These are phyloP conservation scores for Urocolius indicus DNA, from an alignment of 2,113 vertebrate species.

Conservation along the genomic window DNA sequence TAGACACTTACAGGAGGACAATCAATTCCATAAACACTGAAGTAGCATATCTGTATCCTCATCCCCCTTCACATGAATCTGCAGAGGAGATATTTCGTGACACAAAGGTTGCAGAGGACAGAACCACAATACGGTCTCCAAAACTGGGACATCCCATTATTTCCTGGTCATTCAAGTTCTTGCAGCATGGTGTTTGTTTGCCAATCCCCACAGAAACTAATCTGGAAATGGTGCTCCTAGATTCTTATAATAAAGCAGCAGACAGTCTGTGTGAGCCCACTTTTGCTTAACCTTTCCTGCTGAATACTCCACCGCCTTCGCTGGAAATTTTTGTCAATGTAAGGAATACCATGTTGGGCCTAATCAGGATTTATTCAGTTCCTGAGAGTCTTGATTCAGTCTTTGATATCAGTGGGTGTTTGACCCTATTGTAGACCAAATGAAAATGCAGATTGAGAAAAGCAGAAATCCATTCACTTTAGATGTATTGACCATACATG, in stretches of 20 bases:
- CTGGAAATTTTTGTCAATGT: neutral
- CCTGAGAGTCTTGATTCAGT: neutral
- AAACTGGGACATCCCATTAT: neutral
- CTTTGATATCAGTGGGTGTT: neutral
- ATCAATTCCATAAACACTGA: neutral
- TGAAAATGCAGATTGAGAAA: neutral
- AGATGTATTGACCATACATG: neutral
- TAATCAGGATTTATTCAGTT: conserved; percentile 15
- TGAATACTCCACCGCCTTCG: neutral
- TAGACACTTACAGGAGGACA: neutral
- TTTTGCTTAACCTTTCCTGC: neutral
- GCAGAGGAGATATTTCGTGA: neutral
- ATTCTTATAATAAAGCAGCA: neutral
- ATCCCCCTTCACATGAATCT: neutral
- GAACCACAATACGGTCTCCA: neutral
- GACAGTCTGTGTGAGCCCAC: neutral
- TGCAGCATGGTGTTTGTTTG: neutral
- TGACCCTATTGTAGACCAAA: neutral
- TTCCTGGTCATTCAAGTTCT: neutral
- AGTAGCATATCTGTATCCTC: neutral
- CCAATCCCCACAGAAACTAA: neutral
- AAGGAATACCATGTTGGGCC: neutral
- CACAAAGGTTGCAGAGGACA: neutral
- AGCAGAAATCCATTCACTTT: neutral
- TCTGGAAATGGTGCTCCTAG: neutral